Percentiles rank a stretch among this genome's conserved stretches.
phyloP scores from a whole-genome alignment of 2,888 invertebrate species.

The Hemaris fuciformis region DNA sequence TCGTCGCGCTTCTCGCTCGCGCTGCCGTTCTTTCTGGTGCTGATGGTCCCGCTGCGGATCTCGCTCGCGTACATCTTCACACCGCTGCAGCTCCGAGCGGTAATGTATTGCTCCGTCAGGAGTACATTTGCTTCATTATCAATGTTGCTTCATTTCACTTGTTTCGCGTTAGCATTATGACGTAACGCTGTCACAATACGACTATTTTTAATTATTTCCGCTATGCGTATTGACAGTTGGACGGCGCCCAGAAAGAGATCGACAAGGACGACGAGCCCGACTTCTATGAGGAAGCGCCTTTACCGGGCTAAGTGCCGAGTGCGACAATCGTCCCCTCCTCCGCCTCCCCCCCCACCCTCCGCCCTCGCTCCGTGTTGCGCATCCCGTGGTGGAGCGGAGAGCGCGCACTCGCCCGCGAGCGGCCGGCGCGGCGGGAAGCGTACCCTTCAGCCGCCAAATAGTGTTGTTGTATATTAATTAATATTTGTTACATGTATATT shows the following conservation, averaged over 20 bases:
- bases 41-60: constrained; percentile 94
- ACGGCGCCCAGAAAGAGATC: constrained; percentile 91
- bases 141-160: neutral
- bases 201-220: constrained; percentile 16
- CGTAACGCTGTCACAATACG: neutral
- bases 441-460: neutral
- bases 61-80: constrained; percentile 88
- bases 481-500: neutral
- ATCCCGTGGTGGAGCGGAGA: neutral
- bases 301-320: constrained; percentile 84
- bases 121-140: neutral
- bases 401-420: no score
- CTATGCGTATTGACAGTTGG: constrained; percentile 82
- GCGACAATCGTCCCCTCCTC: neutral
- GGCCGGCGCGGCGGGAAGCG: neutral
- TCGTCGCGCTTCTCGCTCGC: constrained; percentile 93
- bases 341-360: no score
- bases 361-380: neutral
- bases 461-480: neutral
- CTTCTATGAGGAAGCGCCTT: constrained; percentile 95
- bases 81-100: constrained; percentile 90
- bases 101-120: constrained; percentile 50
- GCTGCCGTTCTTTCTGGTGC: constrained; percentile 95
- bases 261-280: constrained; percentile 95
- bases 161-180: neutral